These are phyloP conservation scores for Eptesicus fuscus DNA, from an alignment of 2,113 vertebrate genomes.

Conservation along the genomic window DNA sequence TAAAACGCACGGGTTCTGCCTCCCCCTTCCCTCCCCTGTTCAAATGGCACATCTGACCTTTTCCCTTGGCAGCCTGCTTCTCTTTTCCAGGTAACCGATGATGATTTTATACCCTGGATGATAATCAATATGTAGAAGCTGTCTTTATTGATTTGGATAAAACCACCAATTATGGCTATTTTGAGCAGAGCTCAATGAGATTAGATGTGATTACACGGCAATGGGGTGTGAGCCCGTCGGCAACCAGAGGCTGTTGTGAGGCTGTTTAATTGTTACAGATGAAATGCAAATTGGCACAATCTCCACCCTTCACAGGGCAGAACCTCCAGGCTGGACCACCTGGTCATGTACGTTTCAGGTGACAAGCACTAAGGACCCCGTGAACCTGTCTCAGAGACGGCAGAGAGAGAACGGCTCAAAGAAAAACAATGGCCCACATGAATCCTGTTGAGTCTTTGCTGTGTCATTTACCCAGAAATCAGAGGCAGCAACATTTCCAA, in stretches of 20 bases:
- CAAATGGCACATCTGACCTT: conserved; percentile 71
- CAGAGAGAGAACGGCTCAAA: background rate
- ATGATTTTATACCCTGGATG: conserved; percentile 67
- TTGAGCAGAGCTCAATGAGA: conserved; percentile 68
- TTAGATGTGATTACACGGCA: conserved; percentile 71
- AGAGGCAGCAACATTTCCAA: conserved; percentile 48
- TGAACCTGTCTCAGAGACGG: conserved; percentile 29
- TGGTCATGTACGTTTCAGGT: background rate
- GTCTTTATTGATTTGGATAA: conserved; percentile 75
- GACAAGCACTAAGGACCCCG: background rate
- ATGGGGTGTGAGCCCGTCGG: conserved; percentile 30
- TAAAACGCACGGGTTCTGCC: conserved; percentile 48
- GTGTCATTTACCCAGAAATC: conserved; percentile 54
- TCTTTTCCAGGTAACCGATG: conserved; percentile 55
- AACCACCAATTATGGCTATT: conserved; percentile 73
- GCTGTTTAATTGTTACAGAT: conserved; percentile 51
- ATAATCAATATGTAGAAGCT: conserved; percentile 73
- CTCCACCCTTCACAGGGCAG: conserved; percentile 4
- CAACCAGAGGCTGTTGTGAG: conserved; percentile 28
- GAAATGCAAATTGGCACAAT: conserved; percentile 16
- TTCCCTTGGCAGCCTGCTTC: conserved; percentile 59
- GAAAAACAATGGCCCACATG: background rate
- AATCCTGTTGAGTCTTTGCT: conserved; percentile 18
- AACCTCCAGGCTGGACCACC: background rate
- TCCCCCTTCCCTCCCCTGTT: conserved; percentile 10